Evolutionary conservation across 2,113 vertebrate genomes (phyloP).

Genomic region (Urocynchramus pylzowi): DNA sequence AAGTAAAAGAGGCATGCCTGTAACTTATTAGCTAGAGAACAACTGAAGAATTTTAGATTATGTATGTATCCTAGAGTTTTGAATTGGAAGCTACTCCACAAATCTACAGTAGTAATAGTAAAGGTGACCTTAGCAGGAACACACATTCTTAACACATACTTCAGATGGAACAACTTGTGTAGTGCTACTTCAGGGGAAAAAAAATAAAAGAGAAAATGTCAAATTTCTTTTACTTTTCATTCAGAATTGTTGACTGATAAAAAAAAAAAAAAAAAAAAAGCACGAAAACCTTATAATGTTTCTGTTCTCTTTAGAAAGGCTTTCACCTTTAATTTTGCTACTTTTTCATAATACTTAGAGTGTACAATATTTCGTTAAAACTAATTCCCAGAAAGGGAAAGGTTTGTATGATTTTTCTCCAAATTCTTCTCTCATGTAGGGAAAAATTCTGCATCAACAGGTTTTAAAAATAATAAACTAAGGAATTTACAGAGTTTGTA

Average conservation of each 20-base stretch:
- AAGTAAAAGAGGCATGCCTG: not conserved
- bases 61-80: not conserved
- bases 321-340: not conserved
- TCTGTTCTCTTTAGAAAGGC: not conserved
- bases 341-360: not conserved
- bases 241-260: not conserved
- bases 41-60: not conserved
- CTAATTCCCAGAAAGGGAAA: not conserved
- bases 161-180: not conserved
- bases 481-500: not conserved
- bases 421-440: not conserved
- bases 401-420: not conserved
- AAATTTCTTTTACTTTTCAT: not conserved
- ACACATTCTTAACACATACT: not conserved
- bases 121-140: not conserved
- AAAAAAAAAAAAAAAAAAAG: not conserved
- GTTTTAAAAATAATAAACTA: not conserved
- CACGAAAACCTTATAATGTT: not conserved
- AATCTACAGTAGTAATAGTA: not conserved
- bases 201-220: not conserved
- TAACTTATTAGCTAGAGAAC: not conserved
- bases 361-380: not conserved
- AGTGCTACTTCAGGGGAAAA: not conserved
- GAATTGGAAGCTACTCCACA: not conserved
- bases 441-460: not conserved